Evolutionary conservation across 2,113 vertebrate species (phyloP).

Genomic region (Rafetus swinhoei): DNA sequence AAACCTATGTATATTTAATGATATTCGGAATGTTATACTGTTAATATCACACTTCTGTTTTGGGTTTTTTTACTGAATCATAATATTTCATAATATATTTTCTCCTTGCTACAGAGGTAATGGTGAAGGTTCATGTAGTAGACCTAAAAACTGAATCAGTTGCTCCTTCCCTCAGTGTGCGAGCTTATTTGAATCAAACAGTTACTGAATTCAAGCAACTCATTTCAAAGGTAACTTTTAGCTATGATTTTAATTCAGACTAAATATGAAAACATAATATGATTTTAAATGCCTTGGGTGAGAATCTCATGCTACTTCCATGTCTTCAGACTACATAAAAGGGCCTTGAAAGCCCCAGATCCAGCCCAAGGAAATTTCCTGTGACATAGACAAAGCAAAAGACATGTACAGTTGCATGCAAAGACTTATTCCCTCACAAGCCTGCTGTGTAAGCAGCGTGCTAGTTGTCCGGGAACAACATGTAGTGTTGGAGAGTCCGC

Average conservation of each 20-base stretch:
- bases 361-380: neutral
- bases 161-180: constrained; percentile 89
- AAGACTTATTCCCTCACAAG: neutral
- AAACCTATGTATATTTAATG: neutral
- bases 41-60: rapidly evolving
- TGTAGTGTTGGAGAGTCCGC: neutral
- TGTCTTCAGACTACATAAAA: neutral
- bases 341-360: neutral
- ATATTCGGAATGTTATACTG: neutral
- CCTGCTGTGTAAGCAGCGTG: neutral
- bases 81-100: constrained; percentile 3
- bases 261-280: neutral
- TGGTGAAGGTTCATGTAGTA: constrained; percentile 97
- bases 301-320: neutral
- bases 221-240: constrained; percentile 90
- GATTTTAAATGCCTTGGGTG: neutral
- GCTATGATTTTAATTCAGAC: neutral
- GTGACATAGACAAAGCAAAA: neutral
- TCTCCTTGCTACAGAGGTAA: constrained; percentile 88
- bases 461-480: neutral
- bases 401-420: neutral
- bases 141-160: constrained; percentile 93
- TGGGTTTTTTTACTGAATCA: neutral
- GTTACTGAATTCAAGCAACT: constrained; percentile 96
- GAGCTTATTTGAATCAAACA: constrained; percentile 97